Evolutionary conservation across 2,888 invertebrate genomes (phyloP).

Genomic region (Hanleya hanleyi): DNA sequence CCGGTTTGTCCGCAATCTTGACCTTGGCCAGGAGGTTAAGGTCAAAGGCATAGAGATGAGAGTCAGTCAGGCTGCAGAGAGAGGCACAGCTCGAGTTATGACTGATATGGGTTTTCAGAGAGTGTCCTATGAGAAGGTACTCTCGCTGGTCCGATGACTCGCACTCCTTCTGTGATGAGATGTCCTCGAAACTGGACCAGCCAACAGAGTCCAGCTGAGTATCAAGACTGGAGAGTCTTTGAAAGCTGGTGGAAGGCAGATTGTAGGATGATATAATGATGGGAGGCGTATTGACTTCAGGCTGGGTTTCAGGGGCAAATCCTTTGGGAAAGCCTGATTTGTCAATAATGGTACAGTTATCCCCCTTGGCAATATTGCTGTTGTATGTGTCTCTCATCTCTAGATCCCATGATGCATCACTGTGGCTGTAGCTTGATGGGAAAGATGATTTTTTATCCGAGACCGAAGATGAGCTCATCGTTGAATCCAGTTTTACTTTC

Average conservation of each 20-base stretch:
- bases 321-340: no score
- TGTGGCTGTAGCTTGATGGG: neutral
- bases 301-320: neutral
- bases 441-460: neutral
- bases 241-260: neutral
- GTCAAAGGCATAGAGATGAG: conserved; percentile 66
- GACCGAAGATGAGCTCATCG: neutral
- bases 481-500: neutral
- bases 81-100: conserved; percentile 49
- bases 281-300: neutral
- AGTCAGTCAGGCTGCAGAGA: conserved; percentile 34
- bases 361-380: neutral
- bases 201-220: conserved; percentile 28
- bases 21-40: conserved; percentile 74
- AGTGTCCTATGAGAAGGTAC: neutral
- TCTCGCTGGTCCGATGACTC: neutral
- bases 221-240: neutral
- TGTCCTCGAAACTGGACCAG: conserved; percentile 66
- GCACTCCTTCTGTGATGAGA: conserved; percentile 33
- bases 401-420: neutral
- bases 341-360: neutral
- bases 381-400: neutral
- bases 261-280: neutral
- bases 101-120: conserved; percentile 24
- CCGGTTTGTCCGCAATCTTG: conserved; percentile 76